Percentiles rank a stretch among this genome's conserved stretches.
Evolutionary conservation across 1,140 invertebrate genomes (phyloP).

Genomic region (Gryon sp.): DNA sequence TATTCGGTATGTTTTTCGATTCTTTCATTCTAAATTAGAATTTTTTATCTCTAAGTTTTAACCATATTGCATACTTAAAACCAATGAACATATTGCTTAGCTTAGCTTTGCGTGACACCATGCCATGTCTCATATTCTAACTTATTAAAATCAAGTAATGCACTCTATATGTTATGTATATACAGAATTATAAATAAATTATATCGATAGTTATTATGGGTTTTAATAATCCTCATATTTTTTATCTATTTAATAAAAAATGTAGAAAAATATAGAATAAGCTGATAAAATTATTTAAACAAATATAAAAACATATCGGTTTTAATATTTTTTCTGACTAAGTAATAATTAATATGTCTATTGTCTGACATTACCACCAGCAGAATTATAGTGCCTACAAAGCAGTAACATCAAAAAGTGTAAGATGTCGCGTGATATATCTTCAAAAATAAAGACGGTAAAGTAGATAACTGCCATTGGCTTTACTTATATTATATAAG

Average conservation of each 20-base stretch:
- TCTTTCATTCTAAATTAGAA: neutral
- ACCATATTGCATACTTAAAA: slow-evolving; percentile 16
- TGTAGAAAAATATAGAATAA: too few relatives aligned
- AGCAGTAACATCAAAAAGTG: too few relatives aligned
- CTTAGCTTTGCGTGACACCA: slow-evolving; percentile 40
- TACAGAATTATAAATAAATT: slow-evolving; percentile 50
- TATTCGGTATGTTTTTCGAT: neutral
- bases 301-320: too few relatives aligned
- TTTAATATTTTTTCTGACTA: too few relatives aligned
- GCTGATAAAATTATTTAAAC: too few relatives aligned
- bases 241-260: neutral
- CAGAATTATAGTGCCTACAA: too few relatives aligned
- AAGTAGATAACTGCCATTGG: too few relatives aligned
- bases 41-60: slow-evolving; percentile 25
- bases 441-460: too few relatives aligned
- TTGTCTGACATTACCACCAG: too few relatives aligned
- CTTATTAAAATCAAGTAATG: slow-evolving; percentile 40
- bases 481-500: too few relatives aligned
- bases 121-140: slow-evolving; percentile 33
- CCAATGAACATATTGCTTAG: slow-evolving; percentile 32
- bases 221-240: neutral
- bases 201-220: slow-evolving; percentile 22
- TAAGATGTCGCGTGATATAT: too few relatives aligned
- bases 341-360: too few relatives aligned
- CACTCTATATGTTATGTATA: slow-evolving; percentile 51